Conservation (phyloP, 2,888 invertebrate species). For the Lissonota sp. region DNA sequence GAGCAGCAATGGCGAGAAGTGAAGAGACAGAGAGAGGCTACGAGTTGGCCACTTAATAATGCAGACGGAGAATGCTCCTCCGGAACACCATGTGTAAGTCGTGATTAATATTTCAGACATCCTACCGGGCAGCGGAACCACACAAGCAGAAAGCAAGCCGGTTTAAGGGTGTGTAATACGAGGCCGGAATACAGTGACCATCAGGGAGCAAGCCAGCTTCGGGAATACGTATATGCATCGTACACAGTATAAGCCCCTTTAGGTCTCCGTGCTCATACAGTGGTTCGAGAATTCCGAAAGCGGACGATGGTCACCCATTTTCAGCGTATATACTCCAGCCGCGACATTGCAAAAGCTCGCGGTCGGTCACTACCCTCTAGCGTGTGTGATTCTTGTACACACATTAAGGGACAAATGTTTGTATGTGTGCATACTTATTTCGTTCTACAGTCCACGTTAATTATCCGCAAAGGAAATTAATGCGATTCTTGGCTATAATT, state of each 20-base stretch:
- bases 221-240: conserved; percentile 40
- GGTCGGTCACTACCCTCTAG: conserved; percentile 52
- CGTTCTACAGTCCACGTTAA: conserved; percentile 77
- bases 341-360: conserved; percentile 72
- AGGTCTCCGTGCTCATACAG: conserved; percentile 12
- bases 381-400: not conserved
- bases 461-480: conserved; percentile 82
- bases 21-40: conserved; percentile 37
- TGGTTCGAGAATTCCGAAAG: conserved; percentile 23
- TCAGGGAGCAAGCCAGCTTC: conserved; percentile 28
- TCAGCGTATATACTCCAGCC: conserved; percentile 19
- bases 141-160: conserved; percentile 52
- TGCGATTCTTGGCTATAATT: conserved; percentile 77
- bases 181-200: conserved; percentile 24
- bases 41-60: conserved; percentile 77
- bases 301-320: conserved; percentile 44
- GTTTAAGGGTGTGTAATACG: conserved; percentile 59
- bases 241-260: not conserved
- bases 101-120: conserved; percentile 80
- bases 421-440: conserved; percentile 53
- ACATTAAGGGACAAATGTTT: not conserved
- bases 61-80: conserved; percentile 76
- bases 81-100: conserved; percentile 78
- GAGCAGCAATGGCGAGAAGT: conserved; percentile 35
- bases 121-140: conserved; percentile 66